Evolutionary conservation across 2,888 invertebrate genomes (phyloP).

Genomic region (Phortica okadai): DNA sequence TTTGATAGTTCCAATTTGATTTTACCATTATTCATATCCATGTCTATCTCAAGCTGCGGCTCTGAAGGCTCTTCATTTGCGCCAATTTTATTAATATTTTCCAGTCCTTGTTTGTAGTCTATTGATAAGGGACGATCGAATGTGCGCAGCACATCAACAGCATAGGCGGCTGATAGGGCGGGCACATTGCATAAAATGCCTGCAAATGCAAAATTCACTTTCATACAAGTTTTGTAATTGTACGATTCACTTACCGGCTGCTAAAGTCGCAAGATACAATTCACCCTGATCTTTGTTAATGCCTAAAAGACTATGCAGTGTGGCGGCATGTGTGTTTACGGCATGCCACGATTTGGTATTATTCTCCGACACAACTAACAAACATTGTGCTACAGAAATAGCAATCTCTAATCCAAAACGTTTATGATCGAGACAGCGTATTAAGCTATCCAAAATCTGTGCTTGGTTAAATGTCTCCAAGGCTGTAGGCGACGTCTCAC

Average conservation of each 20-base stretch:
- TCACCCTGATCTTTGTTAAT: slow-evolving; percentile 62
- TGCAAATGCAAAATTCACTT: slow-evolving; percentile 28
- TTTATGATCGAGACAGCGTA: slow-evolving; percentile 80
- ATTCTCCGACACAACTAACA: slow-evolving; percentile 85
- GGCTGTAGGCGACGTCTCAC: slow-evolving; percentile 82
- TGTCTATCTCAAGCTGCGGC: slow-evolving; percentile 44
- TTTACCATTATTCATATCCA: slow-evolving; percentile 42
- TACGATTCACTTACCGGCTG: slow-evolving; percentile 74
- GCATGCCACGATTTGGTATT: slow-evolving; percentile 80
- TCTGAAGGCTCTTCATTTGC: slow-evolving; percentile 60
- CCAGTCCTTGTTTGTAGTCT: slow-evolving; percentile 78
- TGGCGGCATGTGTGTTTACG: slow-evolving; percentile 77
- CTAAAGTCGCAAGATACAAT: slow-evolving; percentile 79
- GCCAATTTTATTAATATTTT: slow-evolving; percentile 44
- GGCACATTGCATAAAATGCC: slow-evolving; percentile 79
- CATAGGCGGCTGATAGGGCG: slow-evolving; percentile 76
- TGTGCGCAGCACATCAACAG: slow-evolving; percentile 78
- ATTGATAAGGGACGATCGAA: slow-evolving; percentile 78
- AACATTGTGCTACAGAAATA: slow-evolving; percentile 81
- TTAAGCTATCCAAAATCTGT: slow-evolving; percentile 80
- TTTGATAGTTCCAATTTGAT: background rate
- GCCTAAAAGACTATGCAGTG: slow-evolving; percentile 76
- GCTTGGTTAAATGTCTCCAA: slow-evolving; percentile 82
- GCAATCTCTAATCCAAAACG: slow-evolving; percentile 80
- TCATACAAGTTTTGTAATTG: background rate